phyloP scores from a whole-genome alignment of 2,797 vertebrate species.

The Aplochiton taeniatus region DNA sequence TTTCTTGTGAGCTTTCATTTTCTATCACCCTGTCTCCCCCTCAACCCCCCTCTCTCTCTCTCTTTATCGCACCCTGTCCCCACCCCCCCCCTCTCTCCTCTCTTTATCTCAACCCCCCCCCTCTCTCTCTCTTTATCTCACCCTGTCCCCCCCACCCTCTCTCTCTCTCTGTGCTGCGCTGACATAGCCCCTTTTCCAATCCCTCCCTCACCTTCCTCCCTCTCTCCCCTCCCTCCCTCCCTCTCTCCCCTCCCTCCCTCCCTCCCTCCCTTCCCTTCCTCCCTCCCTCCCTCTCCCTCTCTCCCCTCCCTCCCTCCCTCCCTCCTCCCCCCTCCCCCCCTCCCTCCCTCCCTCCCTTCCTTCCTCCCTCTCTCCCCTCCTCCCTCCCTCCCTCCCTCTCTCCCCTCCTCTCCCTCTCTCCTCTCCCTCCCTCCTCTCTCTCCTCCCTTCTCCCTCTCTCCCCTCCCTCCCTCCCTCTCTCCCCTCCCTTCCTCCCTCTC shows the following conservation, averaged over 20 bases:
- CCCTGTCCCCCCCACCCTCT: background rate
- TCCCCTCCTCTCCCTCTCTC: background rate
- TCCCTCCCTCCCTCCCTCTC: background rate
- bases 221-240: too few species aligned
- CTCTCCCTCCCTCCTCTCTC: background rate
- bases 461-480: background rate
- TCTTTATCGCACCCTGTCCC: background rate
- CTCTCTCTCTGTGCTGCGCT: too few species aligned
- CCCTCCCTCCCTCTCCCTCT: background rate
- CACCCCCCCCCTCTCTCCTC: background rate
- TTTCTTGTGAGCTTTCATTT: background rate
- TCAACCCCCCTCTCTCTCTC: background rate
- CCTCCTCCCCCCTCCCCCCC: slow-evolving; percentile 8
- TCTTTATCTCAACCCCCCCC: background rate
- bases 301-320: background rate
- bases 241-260: background rate
- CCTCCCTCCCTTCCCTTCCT: background rate
- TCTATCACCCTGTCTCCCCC: background rate
- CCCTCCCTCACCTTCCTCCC: background rate
- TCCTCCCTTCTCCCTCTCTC: slow-evolving; percentile 7
- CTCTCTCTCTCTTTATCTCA: slow-evolving; percentile 1
- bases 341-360: background rate
- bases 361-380: background rate
- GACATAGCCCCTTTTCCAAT: background rate
- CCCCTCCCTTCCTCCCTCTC: background rate